Percentiles rank a stretch among this genome's conserved stretches.
phyloP scores from a whole-genome alignment of 2,888 invertebrate species.

The Calameuta idolon region DNA sequence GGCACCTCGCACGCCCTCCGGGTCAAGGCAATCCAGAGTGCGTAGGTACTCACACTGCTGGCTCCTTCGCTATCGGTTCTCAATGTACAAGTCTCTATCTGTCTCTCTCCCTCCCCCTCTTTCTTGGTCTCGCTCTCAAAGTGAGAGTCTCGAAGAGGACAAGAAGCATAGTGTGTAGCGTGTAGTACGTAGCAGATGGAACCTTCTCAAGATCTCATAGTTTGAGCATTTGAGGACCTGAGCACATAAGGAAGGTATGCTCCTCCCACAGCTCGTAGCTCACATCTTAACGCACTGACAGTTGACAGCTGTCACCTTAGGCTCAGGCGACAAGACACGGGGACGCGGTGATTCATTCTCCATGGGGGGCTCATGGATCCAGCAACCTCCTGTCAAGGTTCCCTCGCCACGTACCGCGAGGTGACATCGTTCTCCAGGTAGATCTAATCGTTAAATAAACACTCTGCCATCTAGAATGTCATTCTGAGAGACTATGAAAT shows the following conservation, averaged over 20 bases:
- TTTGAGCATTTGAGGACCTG: neutral
- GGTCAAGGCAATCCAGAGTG: slow-evolving; percentile 54
- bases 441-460: slow-evolving; percentile 40
- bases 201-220: neutral
- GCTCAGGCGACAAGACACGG: slow-evolving; percentile 57
- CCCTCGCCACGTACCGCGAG: slow-evolving; percentile 52
- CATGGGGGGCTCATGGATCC: slow-evolving; percentile 42
- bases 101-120: no score
- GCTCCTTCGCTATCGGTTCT: neutral
- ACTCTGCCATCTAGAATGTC: neutral
- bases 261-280: slow-evolving; percentile 30
- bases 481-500: neutral
- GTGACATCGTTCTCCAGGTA: slow-evolving; percentile 50
- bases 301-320: slow-evolving; percentile 65
- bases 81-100: neutral
- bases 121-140: neutral
- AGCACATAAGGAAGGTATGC: slow-evolving; percentile 6
- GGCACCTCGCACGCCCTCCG: slow-evolving; percentile 49
- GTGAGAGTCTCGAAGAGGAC: neutral
- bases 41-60: slow-evolving; percentile 14
- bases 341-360: slow-evolving; percentile 61
- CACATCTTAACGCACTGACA: slow-evolving; percentile 19
- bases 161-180: neutral
- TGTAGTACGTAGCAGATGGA: neutral
- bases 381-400: slow-evolving; percentile 62